These are phyloP conservation scores for Zaprionus lineosus DNA, from an alignment of 2,888 invertebrate species.

Conservation along the genomic window DNA sequence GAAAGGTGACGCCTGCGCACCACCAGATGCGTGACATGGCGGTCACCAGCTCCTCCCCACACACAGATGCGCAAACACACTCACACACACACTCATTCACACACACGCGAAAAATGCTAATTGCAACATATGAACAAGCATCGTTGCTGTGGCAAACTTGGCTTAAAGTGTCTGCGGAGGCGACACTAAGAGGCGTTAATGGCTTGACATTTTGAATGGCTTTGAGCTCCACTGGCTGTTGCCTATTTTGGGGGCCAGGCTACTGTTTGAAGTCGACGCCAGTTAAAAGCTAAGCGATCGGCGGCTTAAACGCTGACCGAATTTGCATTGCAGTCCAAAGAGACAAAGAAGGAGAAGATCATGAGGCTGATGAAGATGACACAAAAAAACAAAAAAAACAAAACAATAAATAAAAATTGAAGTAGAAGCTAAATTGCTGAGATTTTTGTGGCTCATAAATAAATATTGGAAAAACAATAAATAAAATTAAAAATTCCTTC, in stretches of 20 bases:
- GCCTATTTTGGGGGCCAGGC: constrained; percentile 61
- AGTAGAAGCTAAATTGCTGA: too few relatives aligned
- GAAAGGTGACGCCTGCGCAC: constrained; percentile 68
- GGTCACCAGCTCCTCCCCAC: constrained; percentile 51
- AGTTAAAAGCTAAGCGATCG: too few relatives aligned
- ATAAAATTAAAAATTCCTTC: too few relatives aligned
- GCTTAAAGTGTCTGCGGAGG: constrained; percentile 71
- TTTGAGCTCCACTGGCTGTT: constrained; percentile 41
- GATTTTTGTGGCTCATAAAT: too few relatives aligned
- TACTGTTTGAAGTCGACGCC: constrained; percentile 60
- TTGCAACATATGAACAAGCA: too few relatives aligned
- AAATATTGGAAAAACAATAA: too few relatives aligned
- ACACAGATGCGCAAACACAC: constrained; percentile 32
- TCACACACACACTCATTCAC: constrained; percentile 9
- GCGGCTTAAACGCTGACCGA: too few relatives aligned
- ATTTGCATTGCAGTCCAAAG: constrained; percentile 54
- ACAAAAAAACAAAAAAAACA: constrained; percentile 24
- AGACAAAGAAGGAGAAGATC: too few relatives aligned
- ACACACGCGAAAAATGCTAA: constrained; percentile 61
- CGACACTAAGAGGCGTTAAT: constrained; percentile 77
- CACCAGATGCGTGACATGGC: constrained; percentile 66
- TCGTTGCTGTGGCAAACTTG: constrained; percentile 16
- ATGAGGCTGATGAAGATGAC: too few relatives aligned
- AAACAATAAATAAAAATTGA: constrained; percentile 25
- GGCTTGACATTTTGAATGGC: constrained; percentile 72